These are phyloP conservation scores for Platysternon megacephalum DNA, from an alignment of 2,113 vertebrate species.

Conservation along the genomic window DNA sequence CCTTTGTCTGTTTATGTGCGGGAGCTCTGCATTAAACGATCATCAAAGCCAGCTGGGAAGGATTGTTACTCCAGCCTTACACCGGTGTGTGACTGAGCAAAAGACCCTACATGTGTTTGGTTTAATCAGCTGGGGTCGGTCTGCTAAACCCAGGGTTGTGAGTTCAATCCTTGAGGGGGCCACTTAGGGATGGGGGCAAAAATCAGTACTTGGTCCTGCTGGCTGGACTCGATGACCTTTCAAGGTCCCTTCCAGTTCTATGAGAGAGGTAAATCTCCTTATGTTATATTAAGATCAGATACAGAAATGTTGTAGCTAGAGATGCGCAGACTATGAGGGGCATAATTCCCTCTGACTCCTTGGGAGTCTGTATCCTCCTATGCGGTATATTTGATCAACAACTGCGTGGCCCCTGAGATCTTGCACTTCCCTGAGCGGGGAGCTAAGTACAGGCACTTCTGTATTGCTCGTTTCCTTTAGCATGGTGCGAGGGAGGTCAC, in stretches of 20 bases:
- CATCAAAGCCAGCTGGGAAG: neutral
- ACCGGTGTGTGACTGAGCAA: neutral
- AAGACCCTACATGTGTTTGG: fast-evolving
- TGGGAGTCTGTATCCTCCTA: neutral
- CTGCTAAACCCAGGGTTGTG: too few relatives aligned
- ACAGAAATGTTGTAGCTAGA: neutral
- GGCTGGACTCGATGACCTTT: too few relatives aligned
- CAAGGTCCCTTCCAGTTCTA: too few relatives aligned
- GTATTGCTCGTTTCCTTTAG: neutral
- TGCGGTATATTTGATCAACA: neutral
- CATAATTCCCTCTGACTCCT: neutral
- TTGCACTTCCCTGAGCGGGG: neutral
- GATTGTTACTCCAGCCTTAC: neutral
- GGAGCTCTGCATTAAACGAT: neutral
- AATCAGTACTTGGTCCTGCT: too few relatives aligned
- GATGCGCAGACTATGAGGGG: neutral
- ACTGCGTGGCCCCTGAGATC: neutral
- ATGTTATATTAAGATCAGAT: too few relatives aligned
- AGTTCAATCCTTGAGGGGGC: too few relatives aligned
- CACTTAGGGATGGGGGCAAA: too few relatives aligned
- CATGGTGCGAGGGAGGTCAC: neutral
- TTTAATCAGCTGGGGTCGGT: neutral
- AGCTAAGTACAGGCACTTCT: neutral
- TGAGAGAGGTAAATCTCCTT: too few relatives aligned
- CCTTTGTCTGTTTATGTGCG: neutral